A percentile compares a stretch with the other conserved stretches of the same genome.
phyloP scores from a whole-genome alignment of 2,888 invertebrate species.

The Callosobruchus maculatus region DNA sequence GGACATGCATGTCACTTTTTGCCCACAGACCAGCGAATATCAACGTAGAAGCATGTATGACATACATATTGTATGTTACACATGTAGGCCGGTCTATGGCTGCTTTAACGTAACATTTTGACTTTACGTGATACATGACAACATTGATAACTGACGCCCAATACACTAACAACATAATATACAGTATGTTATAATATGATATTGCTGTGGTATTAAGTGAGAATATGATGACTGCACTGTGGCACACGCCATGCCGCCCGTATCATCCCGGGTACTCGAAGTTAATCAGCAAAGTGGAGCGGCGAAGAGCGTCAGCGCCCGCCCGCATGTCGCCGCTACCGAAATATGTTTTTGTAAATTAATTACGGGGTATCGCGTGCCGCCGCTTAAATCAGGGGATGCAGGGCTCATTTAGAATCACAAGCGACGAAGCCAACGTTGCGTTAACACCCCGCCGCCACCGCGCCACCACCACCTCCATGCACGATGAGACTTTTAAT shows the following conservation, averaged over 20 bases:
- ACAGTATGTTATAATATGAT: too few species aligned
- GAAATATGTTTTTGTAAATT: background rate
- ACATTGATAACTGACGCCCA: too few species aligned
- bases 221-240: background rate
- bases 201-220: background rate
- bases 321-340: background rate
- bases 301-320: background rate
- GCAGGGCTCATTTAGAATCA: background rate
- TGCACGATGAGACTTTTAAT: too few species aligned
- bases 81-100: too few species aligned
- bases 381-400: background rate
- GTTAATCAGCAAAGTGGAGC: background rate
- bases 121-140: too few species aligned
- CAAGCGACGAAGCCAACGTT: background rate
- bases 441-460: background rate
- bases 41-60: too few species aligned
- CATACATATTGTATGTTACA: too few species aligned
- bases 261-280: background rate
- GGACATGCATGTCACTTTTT: too few species aligned
- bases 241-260: background rate
- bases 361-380: background rate
- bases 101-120: too few species aligned
- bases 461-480: too few species aligned
- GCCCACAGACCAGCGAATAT: too few species aligned
- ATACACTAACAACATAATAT: too few species aligned